phyloP scores from a whole-genome alignment of 37 sponge, comb jelly and placozoan species.

The Hormiphora californensis region DNA sequence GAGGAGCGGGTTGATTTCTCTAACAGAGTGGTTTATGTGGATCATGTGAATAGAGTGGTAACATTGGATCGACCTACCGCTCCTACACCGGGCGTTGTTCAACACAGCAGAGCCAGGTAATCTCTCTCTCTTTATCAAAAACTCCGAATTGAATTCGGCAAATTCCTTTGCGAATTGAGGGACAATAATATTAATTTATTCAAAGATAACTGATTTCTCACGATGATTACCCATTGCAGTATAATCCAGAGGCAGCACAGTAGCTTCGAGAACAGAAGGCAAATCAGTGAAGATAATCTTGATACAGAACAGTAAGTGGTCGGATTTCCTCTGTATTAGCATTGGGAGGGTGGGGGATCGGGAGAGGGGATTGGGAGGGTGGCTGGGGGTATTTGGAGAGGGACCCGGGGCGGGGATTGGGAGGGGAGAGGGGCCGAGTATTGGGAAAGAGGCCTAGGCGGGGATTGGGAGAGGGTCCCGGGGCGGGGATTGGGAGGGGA shows the following conservation, averaged over 20 bases:
- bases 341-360: too few species aligned
- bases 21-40: conserved; percentile 83
- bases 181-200: background rate
- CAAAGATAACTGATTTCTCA: background rate
- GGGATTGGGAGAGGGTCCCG: background rate
- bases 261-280: conserved; percentile 18
- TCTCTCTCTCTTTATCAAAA: background rate
- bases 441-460: background rate
- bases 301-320: too few species aligned
- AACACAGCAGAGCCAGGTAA: background rate
- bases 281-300: background rate
- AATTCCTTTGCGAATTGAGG: background rate
- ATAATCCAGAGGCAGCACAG: conserved; percentile 45
- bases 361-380: background rate
- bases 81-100: background rate
- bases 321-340: too few species aligned
- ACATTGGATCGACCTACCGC: conserved; percentile 80
- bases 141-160: background rate
- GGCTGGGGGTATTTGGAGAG: background rate
- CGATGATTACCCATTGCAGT: background rate
- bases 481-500: background rate
- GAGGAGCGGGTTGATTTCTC: conserved; percentile 51
- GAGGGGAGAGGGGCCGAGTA: background rate
- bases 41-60: conserved; percentile 76
- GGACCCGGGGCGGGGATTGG: background rate